Percentiles rank a stretch among this genome's conserved stretches.
Evolutionary conservation across 2,888 invertebrate species (phyloP).

Genomic region (Apamea monoglypha): DNA sequence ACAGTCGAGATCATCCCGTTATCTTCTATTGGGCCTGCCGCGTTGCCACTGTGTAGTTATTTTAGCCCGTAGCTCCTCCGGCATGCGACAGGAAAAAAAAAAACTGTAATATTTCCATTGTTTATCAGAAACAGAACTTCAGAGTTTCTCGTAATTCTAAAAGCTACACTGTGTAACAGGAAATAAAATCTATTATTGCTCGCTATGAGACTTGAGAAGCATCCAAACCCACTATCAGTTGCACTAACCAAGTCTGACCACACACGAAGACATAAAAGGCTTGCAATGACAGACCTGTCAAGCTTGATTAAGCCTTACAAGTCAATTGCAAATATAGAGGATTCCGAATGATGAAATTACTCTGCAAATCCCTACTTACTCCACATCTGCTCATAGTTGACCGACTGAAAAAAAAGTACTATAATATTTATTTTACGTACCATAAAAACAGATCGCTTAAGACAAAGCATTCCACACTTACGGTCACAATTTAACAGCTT

Average conservation of each 20-base stretch:
- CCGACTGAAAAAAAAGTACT: not conserved
- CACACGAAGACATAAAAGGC: not conserved
- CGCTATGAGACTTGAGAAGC: not conserved
- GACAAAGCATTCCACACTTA: not conserved
- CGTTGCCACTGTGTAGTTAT: not conserved
- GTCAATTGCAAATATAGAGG: not conserved
- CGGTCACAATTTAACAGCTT: slow-evolving; percentile 22
- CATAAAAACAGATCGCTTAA: not conserved
- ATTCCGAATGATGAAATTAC: not conserved
- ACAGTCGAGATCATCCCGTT: not conserved
- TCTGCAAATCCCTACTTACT: not conserved
- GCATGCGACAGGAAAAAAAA: not conserved
- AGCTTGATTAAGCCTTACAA: not conserved
- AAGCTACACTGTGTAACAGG: not conserved
- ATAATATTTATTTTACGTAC: not conserved
- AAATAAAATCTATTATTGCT: not conserved
- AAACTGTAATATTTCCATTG: not conserved
- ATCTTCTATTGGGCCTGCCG: not conserved
- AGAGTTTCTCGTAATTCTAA: not conserved
- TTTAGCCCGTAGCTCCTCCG: not conserved
- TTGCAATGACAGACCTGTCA: not conserved
- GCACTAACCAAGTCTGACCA: not conserved
- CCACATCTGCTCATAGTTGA: not conserved
- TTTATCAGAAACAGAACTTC: not conserved
- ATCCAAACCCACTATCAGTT: not conserved